Evolutionary conservation across 2,888 invertebrate genomes (phyloP), one percentile per base, ranked within the genome.

Genomic region (Ctena decussata): DNA sequence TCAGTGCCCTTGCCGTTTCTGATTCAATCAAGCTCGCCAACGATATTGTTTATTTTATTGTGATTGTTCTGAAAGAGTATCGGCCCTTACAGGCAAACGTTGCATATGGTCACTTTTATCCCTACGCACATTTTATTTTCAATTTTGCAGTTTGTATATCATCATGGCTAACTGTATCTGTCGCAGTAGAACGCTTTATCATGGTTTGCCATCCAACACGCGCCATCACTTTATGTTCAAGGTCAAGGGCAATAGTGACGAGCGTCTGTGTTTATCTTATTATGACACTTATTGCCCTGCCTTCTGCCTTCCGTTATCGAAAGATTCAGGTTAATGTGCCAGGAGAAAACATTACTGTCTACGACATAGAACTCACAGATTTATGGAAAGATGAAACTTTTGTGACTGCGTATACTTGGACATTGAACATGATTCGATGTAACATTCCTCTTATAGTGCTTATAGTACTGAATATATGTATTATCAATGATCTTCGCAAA

Each of bases 161-260:
- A 0, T 91, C 94, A 5, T 95, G 95, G 95, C 86, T 95, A 72
- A 95, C 94, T 0, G 94, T 95, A 0, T 92, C 94, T 0, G 95
- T 95, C 46, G 94, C 95, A 0, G 91, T 93, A 21, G 95, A 95
- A 84, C 84, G 95, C 2, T 95, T 92, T 80, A 91, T 95, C 18
- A 91, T 93, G 46, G 94, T 95, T 27, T 95, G 94, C 70, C 92
- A 94, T 80, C 93, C 95, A n/a, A 90, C 92, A 5, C 84, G 91
- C 41, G 93, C 93, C 0, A 90, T 90, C 75, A 77, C 90, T 24
- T 85, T 93, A 30, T 93, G 93, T 77, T 94, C 93, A 1, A 90
- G 93, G 37, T 76, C 77, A 5, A 79, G 94, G 18, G 93, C 95
- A 6, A 89, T 86, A 72, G 77, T 92, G 18, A 86, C 90, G 6